Evolutionary conservation across 1,140 invertebrate species (phyloP).

Genomic region (Schlechtendalia chinensis): DNA sequence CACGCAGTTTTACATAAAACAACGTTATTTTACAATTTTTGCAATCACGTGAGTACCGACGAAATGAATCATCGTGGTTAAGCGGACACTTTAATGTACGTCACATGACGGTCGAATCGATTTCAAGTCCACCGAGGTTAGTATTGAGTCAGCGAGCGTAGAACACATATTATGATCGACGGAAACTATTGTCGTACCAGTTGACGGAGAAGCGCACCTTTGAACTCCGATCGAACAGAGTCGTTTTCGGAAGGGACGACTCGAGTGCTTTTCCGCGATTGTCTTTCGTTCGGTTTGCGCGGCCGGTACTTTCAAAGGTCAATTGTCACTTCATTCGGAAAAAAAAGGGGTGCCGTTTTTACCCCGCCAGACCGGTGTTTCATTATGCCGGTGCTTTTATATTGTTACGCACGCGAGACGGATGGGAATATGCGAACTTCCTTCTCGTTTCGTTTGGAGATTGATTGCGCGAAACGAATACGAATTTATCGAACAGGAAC

Average conservation of each 20-base stretch:
- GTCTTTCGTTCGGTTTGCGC: conserved; percentile 15
- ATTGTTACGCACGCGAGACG: neutral
- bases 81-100: no score
- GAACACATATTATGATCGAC: no score
- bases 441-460: conserved; percentile 9
- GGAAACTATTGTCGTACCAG: neutral
- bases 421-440: conserved; percentile 3
- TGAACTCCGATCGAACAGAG: conserved; percentile 2
- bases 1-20: no score
- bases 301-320: conserved; percentile 3
- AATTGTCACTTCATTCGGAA: conserved; percentile 38
- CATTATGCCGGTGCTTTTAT: neutral
- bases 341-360: conserved; percentile 15
- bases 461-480: conserved; percentile 18
- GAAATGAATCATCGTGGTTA: no score
- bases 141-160: neutral
- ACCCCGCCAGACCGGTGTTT: conserved; percentile 1
- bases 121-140: no score
- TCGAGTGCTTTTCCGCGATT: conserved; percentile 10
- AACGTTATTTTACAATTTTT: no score
- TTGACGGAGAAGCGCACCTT: neutral
- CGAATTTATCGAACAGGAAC: conserved; percentile 24
- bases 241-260: neutral
- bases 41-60: no score
- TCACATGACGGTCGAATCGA: neutral